phyloP scores from a whole-genome alignment of 2,797 vertebrate species.

The Sorex maritimensis region DNA sequence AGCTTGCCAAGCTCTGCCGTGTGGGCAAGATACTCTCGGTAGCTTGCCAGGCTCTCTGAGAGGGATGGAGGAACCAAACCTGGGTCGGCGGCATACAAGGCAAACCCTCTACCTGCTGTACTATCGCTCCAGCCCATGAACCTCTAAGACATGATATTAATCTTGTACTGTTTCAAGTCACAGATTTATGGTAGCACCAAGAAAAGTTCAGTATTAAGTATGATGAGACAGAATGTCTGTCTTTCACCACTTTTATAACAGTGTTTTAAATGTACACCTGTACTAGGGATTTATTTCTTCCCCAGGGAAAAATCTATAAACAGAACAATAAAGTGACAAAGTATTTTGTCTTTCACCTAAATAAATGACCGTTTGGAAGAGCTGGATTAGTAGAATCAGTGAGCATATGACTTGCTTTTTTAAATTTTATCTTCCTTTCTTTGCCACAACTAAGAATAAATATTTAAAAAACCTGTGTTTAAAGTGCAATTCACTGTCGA shows the following conservation, averaged over 20 bases:
- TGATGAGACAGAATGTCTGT: not conserved
- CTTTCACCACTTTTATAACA: not conserved
- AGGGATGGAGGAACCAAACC: too few relatives aligned
- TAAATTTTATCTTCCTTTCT: slow-evolving; percentile 2
- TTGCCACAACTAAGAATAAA: slow-evolving; percentile 21
- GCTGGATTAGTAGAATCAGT: not conserved
- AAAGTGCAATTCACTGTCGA: slow-evolving; percentile 30
- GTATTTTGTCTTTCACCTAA: not conserved
- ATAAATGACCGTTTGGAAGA: not conserved
- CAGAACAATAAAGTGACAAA: not conserved
- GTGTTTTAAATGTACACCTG: not conserved
- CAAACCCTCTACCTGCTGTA: too few relatives aligned
- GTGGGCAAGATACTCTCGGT: too few relatives aligned
- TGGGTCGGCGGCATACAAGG: too few relatives aligned
- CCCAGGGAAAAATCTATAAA: not conserved
- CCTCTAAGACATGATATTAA: not conserved
- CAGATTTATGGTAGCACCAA: not conserved
- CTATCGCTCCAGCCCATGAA: not conserved
- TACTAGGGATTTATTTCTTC: not conserved
- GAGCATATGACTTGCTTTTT: not conserved
- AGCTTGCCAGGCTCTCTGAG: too few relatives aligned
- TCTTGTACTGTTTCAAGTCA: not conserved
- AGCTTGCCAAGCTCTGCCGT: too few relatives aligned
- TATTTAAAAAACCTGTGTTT: slow-evolving; percentile 1
- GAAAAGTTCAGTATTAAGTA: not conserved